phyloP scores from a whole-genome alignment of 2,888 invertebrate genomes.

The Nomada flava region DNA sequence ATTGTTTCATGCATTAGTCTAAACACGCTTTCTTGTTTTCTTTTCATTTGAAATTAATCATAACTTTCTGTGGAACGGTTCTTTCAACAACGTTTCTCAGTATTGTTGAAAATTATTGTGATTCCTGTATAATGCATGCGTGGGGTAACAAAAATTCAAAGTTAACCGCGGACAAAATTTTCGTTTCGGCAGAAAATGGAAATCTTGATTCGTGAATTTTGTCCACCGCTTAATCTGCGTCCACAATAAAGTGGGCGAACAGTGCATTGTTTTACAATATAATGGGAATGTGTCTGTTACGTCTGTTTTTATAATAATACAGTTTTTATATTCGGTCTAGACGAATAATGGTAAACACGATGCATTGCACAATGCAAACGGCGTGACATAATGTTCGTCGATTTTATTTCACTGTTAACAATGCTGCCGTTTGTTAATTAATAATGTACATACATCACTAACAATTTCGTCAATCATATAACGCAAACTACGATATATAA shows the following conservation, averaged over 20 bases:
- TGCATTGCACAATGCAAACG: constrained; percentile 42
- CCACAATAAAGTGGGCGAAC: constrained; percentile 4
- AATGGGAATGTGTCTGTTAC: constrained; percentile 50
- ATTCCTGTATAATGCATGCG: too few species aligned
- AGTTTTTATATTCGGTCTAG: constrained; percentile 48
- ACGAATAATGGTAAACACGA: constrained; percentile 42
- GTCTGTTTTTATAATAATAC: constrained; percentile 45
- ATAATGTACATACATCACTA: constrained; percentile 35
- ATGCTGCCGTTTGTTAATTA: constrained; percentile 12
- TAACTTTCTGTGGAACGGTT: too few species aligned
- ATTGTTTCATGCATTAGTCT: too few species aligned
- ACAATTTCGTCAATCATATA: constrained; percentile 4
- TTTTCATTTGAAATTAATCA: too few species aligned
- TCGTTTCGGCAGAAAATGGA: too few species aligned
- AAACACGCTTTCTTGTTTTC: too few species aligned
- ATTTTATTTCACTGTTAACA: constrained; percentile 28
- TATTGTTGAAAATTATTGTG: too few species aligned
- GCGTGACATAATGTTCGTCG: constrained; percentile 31
- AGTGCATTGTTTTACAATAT: constrained; percentile 21
- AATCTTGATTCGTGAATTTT: not conserved
- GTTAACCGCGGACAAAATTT: too few species aligned
- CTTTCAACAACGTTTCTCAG: too few species aligned
- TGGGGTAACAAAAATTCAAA: too few species aligned
- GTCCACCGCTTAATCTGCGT: constrained; percentile 15
- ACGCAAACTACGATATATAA: constrained; percentile 21